Base-by-base conservation (phyloP, 30 jellyfish, hydroid and myxozoan species). In the Chrysaora quinquecirrha region DNA sequence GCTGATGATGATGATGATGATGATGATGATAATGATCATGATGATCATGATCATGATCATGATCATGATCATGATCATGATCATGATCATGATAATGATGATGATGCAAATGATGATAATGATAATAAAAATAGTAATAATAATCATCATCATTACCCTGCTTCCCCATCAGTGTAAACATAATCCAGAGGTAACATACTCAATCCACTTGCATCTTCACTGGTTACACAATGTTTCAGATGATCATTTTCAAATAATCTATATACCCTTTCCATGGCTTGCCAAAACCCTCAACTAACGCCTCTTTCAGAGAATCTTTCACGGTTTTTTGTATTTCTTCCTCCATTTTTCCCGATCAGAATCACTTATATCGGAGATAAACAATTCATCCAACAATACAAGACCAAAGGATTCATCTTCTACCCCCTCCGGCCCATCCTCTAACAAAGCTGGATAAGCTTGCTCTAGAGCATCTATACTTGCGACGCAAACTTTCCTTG, bases 171-270 rank as follows among this genome's bases (percentile, higher is more conserved):
- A 0, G 48, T 82, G 69, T 61, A 89, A 25, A 74, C 72, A 73
- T 61, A 56, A 16, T 78, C 82, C 71, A 89, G 49, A 12, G 97
- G 97, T 74, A 89, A 49, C 84, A 83, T 75, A 25, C 97, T 89
- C 31, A 89, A 49, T 30, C 97, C 97, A 74, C 97, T 89, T 23
- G 95, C 84, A 24, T 63, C 69, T 22, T 76, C 71, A 25, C 95
- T 82, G 12, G 90, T 52, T 22, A 79, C 85, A 54, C 97, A 89
- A 60, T 89, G 84, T 25, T 70, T 38, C 25, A 81, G 6, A 34
- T 89, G 97, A 33, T 81, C 91, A 22, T 89, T 61, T 69, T 82
- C 70, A 89, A 28, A 48, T 89, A 89, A 25, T 89, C 91, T 14
- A 89, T 32, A 43, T 80, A 71, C 10, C 75, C 95, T 66, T 89